phyloP scores from a whole-genome alignment of 2,113 vertebrate genomes.

The Carlito syrichta region DNA sequence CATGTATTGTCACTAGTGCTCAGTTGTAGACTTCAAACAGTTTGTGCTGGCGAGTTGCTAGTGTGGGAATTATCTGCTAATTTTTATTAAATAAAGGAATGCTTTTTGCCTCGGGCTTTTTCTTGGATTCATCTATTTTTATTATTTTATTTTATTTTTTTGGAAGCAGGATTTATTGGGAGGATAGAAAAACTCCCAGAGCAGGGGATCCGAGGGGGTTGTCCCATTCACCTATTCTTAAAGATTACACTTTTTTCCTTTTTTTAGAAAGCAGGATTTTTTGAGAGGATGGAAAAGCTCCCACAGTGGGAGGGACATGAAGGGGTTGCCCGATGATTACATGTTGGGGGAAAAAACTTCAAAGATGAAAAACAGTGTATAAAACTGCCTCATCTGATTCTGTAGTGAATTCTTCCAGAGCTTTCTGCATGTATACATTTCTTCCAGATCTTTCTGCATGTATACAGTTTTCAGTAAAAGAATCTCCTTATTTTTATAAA shows the following conservation, averaged over 20 bases:
- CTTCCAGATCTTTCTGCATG: neutral
- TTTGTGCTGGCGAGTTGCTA: neutral
- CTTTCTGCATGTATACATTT: neutral
- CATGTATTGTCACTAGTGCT: accelerated
- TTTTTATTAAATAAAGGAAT: neutral
- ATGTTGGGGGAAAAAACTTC: accelerated
- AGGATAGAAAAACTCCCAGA: no score
- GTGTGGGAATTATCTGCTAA: no score
- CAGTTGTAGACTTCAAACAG: accelerated
- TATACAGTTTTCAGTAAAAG: neutral
- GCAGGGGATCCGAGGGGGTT: no score
- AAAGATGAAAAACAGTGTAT: neutral
- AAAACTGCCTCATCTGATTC: neutral
- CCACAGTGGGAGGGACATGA: no score
- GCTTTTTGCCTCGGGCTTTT: no score
- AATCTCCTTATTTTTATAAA: neutral
- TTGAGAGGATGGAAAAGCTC: no score
- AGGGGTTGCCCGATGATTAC: no score
- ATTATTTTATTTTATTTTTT: no score
- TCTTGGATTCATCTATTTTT: neutral
- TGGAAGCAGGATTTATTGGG: no score
- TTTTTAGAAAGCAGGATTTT: no score
- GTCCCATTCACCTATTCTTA: no score
- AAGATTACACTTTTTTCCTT: no score
- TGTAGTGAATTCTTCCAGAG: neutral